Base-by-base conservation (phyloP, 2,888 invertebrate genomes). In the Limnephilus rhombicus region DNA sequence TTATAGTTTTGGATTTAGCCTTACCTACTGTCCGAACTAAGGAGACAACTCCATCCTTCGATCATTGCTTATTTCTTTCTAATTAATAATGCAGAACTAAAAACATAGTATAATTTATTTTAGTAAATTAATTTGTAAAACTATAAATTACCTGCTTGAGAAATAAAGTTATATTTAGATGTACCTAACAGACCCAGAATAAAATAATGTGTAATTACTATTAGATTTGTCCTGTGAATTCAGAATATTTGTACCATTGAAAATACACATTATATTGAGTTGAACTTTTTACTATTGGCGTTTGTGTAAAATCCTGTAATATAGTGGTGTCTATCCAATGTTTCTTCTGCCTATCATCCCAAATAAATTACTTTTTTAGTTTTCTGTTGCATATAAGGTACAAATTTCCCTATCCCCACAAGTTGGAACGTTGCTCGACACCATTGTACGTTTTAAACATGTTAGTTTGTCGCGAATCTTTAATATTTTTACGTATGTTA, bases 401-500 rank as follows among this genome's bases (percentile, higher is more conserved):
- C 18, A 83, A 24, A 13, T 24, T 31, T 83, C 37, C 41, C 83
- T 37, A 4, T 83, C 18, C 34, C 34, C 83, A 83, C 68, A 29
- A 49, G 29, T 82, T 49, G 90, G 45, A 49, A 34, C 83, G 49
- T 29, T 88, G 68, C 68, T 29, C 31, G 29, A 37, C 45, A 89
- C 53, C 53, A 90, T 34, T 90, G 53, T 90, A 81, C 29, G n/a
- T 82, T 90, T 80, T 68, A 90, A 49, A 31, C 83, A 31, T 53
- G 53, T 90, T 89, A 82, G 31, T 85, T 87, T 87, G 80, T 49
- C n/a, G 87, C 87, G 49, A 53, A 87, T 86, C 68, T 86, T 83
- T 45, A 88, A 89, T 91, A 91, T 91, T 85, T 91, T 90, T 92
- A 92, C 80, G 89, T 80, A 92, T 90, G 92, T 92, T 90, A 92